phyloP scores from a whole-genome alignment of 2,113 vertebrate genomes.

The Prolemur simus region DNA sequence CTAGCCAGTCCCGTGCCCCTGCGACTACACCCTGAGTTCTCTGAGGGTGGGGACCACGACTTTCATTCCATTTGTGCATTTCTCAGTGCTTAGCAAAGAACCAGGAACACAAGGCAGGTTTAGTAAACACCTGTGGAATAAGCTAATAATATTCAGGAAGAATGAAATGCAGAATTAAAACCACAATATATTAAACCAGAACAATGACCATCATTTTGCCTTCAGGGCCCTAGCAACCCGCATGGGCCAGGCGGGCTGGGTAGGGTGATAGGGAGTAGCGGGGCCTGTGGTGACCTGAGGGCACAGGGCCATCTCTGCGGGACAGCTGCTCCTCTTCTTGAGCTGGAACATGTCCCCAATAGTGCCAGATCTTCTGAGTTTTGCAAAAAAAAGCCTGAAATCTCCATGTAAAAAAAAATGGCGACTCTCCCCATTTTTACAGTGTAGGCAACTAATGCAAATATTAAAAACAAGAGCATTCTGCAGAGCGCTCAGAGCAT shows the following conservation, averaged over 20 bases:
- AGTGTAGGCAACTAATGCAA: not conserved
- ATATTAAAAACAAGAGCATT: not conserved
- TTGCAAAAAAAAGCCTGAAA: not conserved
- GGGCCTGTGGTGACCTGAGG: not conserved
- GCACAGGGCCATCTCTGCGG: not conserved
- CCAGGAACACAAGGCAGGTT: not conserved
- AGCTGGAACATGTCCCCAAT: not conserved
- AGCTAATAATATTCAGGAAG: not conserved
- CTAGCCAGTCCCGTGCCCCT: not conserved
- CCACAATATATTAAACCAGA: not conserved
- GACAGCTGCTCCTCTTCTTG: not conserved
- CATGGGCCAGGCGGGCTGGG: not conserved
- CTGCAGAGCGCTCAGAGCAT: not conserved
- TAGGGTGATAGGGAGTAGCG: fast-evolving
- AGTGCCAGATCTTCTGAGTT: not conserved
- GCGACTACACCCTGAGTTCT: not conserved
- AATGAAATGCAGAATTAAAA: not conserved
- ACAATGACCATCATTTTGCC: too few species aligned
- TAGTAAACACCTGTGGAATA: not conserved
- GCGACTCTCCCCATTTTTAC: not conserved
- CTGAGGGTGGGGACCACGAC: too few species aligned
- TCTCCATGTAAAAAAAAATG: not conserved
- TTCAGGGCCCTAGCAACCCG: not conserved
- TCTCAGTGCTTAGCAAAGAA: not conserved
- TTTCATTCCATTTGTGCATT: not conserved